Conservation (phyloP, 1,140 invertebrate genomes). For the Drosophila micromelanica region DNA sequence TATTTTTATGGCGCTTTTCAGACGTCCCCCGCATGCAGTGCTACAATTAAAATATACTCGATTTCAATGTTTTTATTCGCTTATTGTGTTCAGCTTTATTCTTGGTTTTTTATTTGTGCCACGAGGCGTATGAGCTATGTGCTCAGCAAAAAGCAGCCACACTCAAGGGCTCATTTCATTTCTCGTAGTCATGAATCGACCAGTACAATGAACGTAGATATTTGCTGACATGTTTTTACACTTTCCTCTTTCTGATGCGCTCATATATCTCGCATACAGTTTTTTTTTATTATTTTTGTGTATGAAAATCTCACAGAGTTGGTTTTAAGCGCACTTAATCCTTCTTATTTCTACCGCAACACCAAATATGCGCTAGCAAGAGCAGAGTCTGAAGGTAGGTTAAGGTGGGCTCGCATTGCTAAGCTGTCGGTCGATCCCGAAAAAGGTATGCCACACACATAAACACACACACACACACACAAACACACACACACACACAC, state of each 20-base stretch:
- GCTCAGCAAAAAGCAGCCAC: background rate
- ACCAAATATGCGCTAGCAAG: conserved; percentile 1
- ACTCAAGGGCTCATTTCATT: conserved; percentile 22
- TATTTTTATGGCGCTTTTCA: conserved; percentile 30
- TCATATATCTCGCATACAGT: conserved; percentile 10
- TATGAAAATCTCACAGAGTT: conserved; percentile 67
- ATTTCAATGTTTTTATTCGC: conserved; percentile 1
- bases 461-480: background rate
- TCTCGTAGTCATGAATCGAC: conserved; percentile 35
- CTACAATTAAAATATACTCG: conserved; percentile 4
- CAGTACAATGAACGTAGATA: conserved; percentile 23
- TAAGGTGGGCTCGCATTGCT: conserved; percentile 29
- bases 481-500: background rate
- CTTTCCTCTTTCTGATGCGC: conserved; percentile 3
- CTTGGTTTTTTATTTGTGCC: background rate
- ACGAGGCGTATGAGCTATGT: conserved; percentile 17
- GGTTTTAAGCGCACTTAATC: conserved; percentile 72
- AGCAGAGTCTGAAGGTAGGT: background rate
- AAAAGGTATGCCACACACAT: conserved; percentile 39
- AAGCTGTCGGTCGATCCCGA: conserved; percentile 35
- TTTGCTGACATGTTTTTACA: background rate
- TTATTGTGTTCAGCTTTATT: conserved; percentile 10
- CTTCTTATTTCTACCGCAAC: conserved; percentile 70
- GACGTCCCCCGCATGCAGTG: background rate
- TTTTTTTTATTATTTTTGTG: conserved; percentile 26